Conservation (phyloP, 2,797 vertebrate species). For the Prunella strophiata region DNA sequence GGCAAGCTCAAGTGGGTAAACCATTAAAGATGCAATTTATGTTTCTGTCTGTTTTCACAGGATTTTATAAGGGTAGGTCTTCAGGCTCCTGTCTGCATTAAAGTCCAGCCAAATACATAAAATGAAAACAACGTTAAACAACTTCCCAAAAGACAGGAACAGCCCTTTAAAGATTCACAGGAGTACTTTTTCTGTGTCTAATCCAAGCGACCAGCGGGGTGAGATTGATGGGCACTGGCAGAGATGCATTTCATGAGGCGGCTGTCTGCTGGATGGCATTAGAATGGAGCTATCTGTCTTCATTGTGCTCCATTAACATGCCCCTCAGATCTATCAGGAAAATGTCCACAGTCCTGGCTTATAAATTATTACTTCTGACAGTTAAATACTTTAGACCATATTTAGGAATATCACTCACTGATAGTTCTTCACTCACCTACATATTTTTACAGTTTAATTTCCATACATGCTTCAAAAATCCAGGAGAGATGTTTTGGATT, state of each 20-base stretch:
- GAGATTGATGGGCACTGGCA: constrained; percentile 78
- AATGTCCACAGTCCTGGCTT: constrained; percentile 64
- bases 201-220: constrained; percentile 62
- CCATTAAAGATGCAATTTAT: constrained; percentile 43
- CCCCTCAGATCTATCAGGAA: constrained; percentile 74
- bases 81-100: constrained; percentile 1
- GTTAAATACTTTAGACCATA: constrained; percentile 73
- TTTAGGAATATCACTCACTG: constrained; percentile 59
- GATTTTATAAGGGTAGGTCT: constrained; percentile 46
- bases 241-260: constrained; percentile 72
- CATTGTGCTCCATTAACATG: constrained; percentile 78
- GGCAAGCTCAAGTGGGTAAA: not conserved
- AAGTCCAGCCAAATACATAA: constrained; percentile 56
- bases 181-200: constrained; percentile 71
- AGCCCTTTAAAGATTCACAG: constrained; percentile 77
- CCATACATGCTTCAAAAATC: not conserved
- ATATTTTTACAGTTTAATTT: not conserved
- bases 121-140: constrained; percentile 74
- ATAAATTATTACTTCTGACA: constrained; percentile 73
- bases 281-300: constrained; percentile 80
- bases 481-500: not conserved
- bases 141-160: constrained; percentile 73
- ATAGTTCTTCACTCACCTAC: constrained; percentile 32
- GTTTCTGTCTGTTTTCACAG: constrained; percentile 18
- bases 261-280: constrained; percentile 64